These are phyloP conservation scores for Disparrhopalites patrizii DNA, from an alignment of 2,888 invertebrate genomes.

Conservation along the genomic window DNA sequence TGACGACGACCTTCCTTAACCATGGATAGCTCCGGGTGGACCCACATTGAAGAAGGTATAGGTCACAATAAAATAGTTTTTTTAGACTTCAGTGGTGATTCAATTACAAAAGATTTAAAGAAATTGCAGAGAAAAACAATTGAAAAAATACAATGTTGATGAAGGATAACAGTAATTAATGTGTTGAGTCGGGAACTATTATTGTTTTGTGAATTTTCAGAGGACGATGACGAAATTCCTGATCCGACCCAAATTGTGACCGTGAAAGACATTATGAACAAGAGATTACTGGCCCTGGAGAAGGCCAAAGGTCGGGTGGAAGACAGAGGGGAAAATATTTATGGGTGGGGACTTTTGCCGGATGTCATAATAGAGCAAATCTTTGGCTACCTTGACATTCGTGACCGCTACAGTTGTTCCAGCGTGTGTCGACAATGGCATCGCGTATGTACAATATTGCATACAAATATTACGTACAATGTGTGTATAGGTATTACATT, in stretches of 20 bases:
- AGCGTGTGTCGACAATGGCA: constrained; percentile 66
- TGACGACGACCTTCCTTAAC: too few relatives aligned
- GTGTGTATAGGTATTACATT: too few relatives aligned
- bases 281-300: constrained; percentile 11
- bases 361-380: constrained; percentile 69
- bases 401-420: constrained; percentile 70
- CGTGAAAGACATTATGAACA: constrained; percentile 22
- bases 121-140: too few relatives aligned
- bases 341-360: constrained; percentile 63
- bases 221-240: constrained; percentile 2
- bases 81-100: too few relatives aligned
- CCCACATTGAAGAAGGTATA: not conserved
- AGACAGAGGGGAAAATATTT: constrained; percentile 39
- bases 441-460: constrained; percentile 50
- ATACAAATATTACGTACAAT: too few relatives aligned
- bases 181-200: too few relatives aligned
- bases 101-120: too few relatives aligned
- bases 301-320: constrained; percentile 20
- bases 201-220: not conserved
- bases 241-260: constrained; percentile 22
- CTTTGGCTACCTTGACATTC: constrained; percentile 63
- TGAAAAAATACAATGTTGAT: too few relatives aligned
- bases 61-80: not conserved
- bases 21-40: constrained; percentile 1
- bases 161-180: too few relatives aligned